phyloP scores from a whole-genome alignment of 2,797 vertebrate genomes.

The Botia almorhae region DNA sequence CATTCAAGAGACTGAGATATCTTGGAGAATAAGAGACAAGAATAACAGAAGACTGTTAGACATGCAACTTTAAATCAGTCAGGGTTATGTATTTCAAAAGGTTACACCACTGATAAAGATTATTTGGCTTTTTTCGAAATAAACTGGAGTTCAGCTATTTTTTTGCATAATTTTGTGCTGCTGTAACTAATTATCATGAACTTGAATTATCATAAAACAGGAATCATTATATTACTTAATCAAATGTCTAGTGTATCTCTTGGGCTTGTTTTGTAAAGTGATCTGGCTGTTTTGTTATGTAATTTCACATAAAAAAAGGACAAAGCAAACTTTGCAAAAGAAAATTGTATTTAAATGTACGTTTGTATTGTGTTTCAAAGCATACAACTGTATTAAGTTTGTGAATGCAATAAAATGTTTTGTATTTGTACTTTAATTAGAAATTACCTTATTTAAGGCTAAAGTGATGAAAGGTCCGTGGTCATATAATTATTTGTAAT shows the following conservation, averaged over 20 bases:
- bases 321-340: not conserved
- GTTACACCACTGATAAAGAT: not conserved
- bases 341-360: not conserved
- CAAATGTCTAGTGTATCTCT: not conserved
- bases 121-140: not conserved
- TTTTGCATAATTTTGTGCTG: not conserved
- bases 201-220: not conserved
- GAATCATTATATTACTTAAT: not conserved
- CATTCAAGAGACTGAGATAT: constrained; percentile 40
- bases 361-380: not conserved
- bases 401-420: constrained; percentile 26
- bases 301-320: not conserved
- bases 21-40: not conserved
- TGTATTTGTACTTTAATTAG: not conserved
- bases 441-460: no score
- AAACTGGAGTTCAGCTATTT: not conserved
- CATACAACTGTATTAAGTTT: not conserved
- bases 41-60: not conserved
- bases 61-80: not conserved
- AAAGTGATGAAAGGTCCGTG: no score
- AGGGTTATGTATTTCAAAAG: not conserved
- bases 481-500: no score
- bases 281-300: not conserved
- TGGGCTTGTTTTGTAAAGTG: not conserved
- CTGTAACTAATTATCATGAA: constrained; percentile 1